Evolutionary conservation across 2,797 vertebrate genomes (phyloP), one percentile per base, ranked within the genome.

Genomic region (Alauda arvensis): DNA sequence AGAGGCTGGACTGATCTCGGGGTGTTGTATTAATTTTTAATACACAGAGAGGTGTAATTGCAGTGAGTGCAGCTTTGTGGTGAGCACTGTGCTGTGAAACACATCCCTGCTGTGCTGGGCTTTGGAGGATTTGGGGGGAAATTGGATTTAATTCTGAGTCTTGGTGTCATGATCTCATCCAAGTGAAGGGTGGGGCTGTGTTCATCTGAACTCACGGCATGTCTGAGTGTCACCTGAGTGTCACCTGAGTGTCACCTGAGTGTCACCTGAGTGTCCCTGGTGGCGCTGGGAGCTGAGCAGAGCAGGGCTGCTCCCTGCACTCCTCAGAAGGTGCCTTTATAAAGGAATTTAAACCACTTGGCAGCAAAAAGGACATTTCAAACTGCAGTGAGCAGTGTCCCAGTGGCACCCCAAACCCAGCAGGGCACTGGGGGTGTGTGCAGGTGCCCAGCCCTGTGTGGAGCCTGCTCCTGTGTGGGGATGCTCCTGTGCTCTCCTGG

Each of bases 271-370:
- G 37, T 37, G 37, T 37, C 76, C 90, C 83, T 86, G 88, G 42
- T 55, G 56, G 28, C 45, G 17, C 59, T 53, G 23, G 71, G 63
- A 93, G 88, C n/a, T 33, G 85, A 87, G 90, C 70, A 91, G 77
- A 56, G 43, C 84, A n/a, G 70, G 23, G 39, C 39, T 68, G 89
- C 52, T 61, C 87, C 85, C 81, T 80, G 63, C 11, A 3, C 78
- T 49, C 28, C 17, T 8, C 31, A 71, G 74, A 66, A 82, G 57
- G 75, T 77, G 37, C 37, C 37, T 37, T 37, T 37, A 37, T 37
- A 37, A 37, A 37, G 28, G 60, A 49, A 69, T 33, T 79, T 74
- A 42, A 75, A 37, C 17, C 20, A 28, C 45, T 43, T 89, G 60
- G 56, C 46, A 82, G 37, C 13, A 39, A 72, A 79, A 82, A 29